A percentile compares a stretch with the other conserved stretches of the same genome.
Conservation (phyloP, 2,888 invertebrate species). For the Metellina segmentata region DNA sequence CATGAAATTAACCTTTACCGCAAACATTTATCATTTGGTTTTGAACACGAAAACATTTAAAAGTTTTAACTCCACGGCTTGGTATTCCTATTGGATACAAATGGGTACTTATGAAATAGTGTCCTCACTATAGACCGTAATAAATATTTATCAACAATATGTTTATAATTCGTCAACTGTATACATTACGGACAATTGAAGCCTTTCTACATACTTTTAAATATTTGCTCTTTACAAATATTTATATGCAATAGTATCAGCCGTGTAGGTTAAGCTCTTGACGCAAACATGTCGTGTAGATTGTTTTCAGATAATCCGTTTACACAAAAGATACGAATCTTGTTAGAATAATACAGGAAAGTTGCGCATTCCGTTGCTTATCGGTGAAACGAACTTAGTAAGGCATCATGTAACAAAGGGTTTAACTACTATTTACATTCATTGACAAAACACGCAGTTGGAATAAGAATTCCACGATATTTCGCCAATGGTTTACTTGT, state of each 20-base stretch:
- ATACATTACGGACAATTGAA: neutral
- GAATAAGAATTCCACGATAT: neutral
- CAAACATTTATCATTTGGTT: no score
- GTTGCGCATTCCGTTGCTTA: slow-evolving; percentile 10
- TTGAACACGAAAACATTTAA: no score
- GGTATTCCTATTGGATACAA: no score
- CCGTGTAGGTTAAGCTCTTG: neutral
- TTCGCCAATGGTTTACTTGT: neutral
- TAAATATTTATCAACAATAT: neutral
- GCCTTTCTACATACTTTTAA: neutral
- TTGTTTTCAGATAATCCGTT: neutral
- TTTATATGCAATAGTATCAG: slow-evolving; percentile 10
- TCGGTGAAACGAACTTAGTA: neutral
- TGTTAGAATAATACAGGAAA: neutral
- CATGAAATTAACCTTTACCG: no score
- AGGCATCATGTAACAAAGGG: neutral
- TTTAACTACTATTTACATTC: slow-evolving; percentile 10
- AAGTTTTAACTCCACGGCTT: no score
- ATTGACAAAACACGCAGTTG: neutral
- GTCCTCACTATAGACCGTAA: neutral
- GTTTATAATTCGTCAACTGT: neutral
- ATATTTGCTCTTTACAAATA: slow-evolving; percentile 16
- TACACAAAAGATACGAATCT: neutral
- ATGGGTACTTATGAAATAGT: no score
- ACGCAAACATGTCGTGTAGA: slow-evolving; percentile 1